Percentiles rank a stretch among this genome's conserved stretches.
These are phyloP conservation scores for Sebastes goodei DNA, from an alignment of 2,797 vertebrate species.

Conservation along the genomic window DNA sequence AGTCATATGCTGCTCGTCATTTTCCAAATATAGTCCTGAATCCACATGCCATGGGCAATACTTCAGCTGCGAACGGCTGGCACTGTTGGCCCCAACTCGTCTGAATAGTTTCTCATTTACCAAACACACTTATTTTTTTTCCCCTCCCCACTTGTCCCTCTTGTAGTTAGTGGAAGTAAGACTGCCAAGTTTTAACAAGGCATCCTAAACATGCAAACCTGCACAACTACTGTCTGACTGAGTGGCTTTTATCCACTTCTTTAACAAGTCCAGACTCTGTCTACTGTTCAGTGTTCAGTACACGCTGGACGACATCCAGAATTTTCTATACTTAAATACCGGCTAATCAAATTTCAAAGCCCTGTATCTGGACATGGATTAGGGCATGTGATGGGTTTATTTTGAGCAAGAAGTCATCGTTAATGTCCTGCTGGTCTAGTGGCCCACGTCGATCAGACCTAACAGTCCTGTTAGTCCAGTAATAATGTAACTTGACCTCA, in stretches of 20 bases:
- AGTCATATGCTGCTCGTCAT: conserved; percentile 36
- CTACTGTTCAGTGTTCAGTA: not conserved
- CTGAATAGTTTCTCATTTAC: conserved; percentile 59
- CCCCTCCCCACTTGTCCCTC: conserved; percentile 16
- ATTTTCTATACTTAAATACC: conserved; percentile 26
- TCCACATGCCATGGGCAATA: conserved; percentile 21
- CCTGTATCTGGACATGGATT: conserved; percentile 23
- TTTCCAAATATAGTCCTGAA: conserved; percentile 70
- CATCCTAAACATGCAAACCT: conserved; percentile 60
- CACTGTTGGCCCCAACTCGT: conserved; percentile 34
- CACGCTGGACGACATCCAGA: conserved; percentile 5
- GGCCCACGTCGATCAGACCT: conserved; percentile 26
- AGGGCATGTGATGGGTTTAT: conserved; percentile 36
- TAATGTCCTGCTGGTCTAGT: conserved; percentile 28
- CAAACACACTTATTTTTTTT: conserved; percentile 18
- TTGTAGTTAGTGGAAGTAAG: conserved; percentile 31
- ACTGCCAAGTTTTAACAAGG: conserved; percentile 59
- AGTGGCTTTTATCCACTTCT: conserved; percentile 24
- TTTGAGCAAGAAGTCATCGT: conserved; percentile 38
- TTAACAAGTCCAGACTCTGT: not conserved
- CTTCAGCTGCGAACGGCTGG: conserved; percentile 32
- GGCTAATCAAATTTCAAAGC: conserved; percentile 47
- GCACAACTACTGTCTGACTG: conserved; percentile 36
- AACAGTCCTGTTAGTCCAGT: not conserved
- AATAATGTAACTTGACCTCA: not conserved